These are phyloP conservation scores for Morelia viridis DNA, from an alignment of 2,797 vertebrate genomes.

Conservation along the genomic window DNA sequence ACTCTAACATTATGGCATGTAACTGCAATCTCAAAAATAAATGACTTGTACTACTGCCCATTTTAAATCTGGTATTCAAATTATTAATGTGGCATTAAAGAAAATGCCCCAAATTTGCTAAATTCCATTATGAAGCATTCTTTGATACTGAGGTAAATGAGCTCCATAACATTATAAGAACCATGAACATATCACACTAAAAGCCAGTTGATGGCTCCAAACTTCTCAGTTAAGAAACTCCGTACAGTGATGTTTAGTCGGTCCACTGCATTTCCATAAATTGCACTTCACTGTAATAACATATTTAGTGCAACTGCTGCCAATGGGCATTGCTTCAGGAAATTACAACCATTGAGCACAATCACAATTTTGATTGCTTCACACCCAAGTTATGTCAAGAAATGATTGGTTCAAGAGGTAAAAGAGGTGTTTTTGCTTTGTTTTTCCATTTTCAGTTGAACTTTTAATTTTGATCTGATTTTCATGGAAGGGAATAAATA, in stretches of 20 bases:
- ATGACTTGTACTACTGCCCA: not conserved
- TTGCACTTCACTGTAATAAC: not conserved
- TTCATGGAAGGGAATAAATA: constrained; percentile 38
- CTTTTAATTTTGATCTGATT: constrained; percentile 46
- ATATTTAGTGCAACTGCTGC: constrained; percentile 15
- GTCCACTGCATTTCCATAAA: not conserved
- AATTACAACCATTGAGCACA: constrained; percentile 22
- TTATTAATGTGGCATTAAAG: not conserved
- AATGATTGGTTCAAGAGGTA: not conserved
- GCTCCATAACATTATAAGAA: not conserved
- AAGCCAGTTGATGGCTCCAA: not conserved
- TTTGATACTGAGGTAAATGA: not conserved
- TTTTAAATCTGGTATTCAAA: constrained; percentile 2
- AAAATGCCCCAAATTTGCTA: not conserved
- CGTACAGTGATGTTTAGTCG: not conserved
- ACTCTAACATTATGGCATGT: not conserved
- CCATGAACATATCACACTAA: not conserved
- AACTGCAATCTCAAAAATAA: constrained; percentile 5
- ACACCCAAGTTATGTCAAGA: constrained; percentile 11
- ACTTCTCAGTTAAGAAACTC: not conserved
- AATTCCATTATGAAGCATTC: not conserved
- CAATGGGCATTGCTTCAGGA: constrained; percentile 27
- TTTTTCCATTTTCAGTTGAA: not conserved
- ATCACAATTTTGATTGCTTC: constrained; percentile 14
- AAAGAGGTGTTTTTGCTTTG: constrained; percentile 4